Conservation (phyloP, 2,113 vertebrate species). For the Plecturocebus donacophilus region DNA sequence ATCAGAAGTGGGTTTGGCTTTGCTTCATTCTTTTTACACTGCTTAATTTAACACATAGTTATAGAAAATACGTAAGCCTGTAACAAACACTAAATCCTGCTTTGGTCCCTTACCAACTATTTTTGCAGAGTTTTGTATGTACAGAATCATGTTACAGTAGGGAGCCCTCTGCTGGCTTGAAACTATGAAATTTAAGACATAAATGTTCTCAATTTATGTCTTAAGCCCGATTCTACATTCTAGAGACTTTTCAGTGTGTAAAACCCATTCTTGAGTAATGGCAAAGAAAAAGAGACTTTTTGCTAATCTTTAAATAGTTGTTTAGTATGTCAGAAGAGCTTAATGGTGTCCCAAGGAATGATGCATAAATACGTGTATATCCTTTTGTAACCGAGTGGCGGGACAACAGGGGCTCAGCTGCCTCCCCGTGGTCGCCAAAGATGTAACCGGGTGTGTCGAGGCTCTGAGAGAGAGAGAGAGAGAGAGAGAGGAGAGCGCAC, state of each 20-base stretch:
- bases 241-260: neutral
- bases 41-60: constrained; percentile 59
- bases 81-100: constrained; percentile 26
- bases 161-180: constrained; percentile 67
- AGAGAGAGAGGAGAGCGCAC: no score
- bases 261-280: neutral
- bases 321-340: neutral
- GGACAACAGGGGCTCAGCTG: no score
- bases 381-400: no score
- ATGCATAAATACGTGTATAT: neutral
- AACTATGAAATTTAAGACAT: neutral
- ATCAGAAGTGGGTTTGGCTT: constrained; percentile 44
- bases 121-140: neutral
- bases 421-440: no score
- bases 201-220: neutral
- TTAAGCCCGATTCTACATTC: neutral
- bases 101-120: neutral
- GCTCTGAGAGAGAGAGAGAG: no score
- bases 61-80: neutral
- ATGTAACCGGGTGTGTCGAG: no score
- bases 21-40: constrained; percentile 55
- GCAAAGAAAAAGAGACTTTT: neutral
- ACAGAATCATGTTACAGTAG: neutral
- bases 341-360: neutral
- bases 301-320: neutral